Evolutionary conservation across 2,113 vertebrate genomes (phyloP), one percentile per base, ranked within the genome.

Genomic region (Odocoileus hemionus): DNA sequence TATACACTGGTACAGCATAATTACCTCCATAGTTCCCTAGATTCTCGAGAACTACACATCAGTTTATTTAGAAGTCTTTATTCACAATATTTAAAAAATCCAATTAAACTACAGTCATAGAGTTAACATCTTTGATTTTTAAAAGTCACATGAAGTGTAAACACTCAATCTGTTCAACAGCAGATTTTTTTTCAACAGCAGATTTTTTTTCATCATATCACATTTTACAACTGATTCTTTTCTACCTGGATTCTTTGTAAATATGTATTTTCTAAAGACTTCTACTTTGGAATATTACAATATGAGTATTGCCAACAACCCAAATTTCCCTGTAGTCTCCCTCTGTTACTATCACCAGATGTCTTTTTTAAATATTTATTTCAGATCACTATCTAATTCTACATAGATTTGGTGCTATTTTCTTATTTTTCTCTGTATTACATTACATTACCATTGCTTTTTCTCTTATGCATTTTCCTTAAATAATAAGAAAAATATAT

Each of bases 61-160:
- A 70, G 19, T 89, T 97, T 82, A 39, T 94, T 95, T 70, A 82
- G 57, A 95, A 92, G 10, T 96, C 9, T 61, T 64, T 50, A 43
- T 94, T 94, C 47, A 96, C 30, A 61, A 36, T 90, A 96, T 96
- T 92, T 87, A n/a, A 92, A 70, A 15, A 95, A 92, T 90, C 47
- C 84, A 94, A 94, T 96, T 97, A 97, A 89, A 92, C 36, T 14
- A 47, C 2, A 90, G 74, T 74, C 23, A 3, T 28, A 78, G 7
- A 94, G 89, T 43, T 95, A 93, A 64, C 7, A 58, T 83, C 5
- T 26, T 87, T 95, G 61, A 74, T 61, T 64, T 67, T 95, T 86
- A 15, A 57, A 83, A 55, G 52, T 95, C 28, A 89, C 12, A 58
- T 64, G 67, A 92, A 89, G 28, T 84, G 11, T 61, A 89, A 91